Evolutionary conservation across 2,797 vertebrate genomes (phyloP), one percentile per base, ranked within the genome.

Genomic region (Pangasius krempfi): DNA sequence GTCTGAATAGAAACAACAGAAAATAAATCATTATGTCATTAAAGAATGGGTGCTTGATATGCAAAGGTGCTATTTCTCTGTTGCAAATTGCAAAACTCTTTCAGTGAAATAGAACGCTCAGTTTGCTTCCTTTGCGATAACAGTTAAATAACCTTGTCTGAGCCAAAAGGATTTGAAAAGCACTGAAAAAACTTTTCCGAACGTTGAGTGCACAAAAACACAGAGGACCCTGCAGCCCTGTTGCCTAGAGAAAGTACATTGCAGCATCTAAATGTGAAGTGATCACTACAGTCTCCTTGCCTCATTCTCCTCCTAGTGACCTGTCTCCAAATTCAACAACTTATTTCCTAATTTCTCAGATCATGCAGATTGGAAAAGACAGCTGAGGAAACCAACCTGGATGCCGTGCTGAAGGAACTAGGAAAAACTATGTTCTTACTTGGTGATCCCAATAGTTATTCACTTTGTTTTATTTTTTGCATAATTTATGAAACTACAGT

Each of bases 221-320:
- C 73, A 50, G 44, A 76, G 10, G 50, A n/a, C 73, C 73, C 18
- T 82, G 58, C 80, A 62, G 80, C 40, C 58, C 79, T 81, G 20
- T 27, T 60, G 56, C 60, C 54, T 58, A 62, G 54, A 40, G 79
- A 40, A 60, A 44, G 25, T 44, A 47, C 25, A n/a, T 0, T 64
- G 18, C 52, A 50, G 3, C 37, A 64, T 64, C 14, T 47, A 83
- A 90, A 91, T 75, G 18, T 52, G 66, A 86, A 60, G 54, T 64
- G 54, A 89, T 86, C 14, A 25, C 40, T 60, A 80, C 76, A 89
- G 50, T 89, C 76, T 81, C 60, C 40, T 86, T 75, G 56, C 33
- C 22, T 60, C n/a, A 0, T 60, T 50, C 54, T 25, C 56, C 37
- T 87, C 72, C 70, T 84, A 10, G 33, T 13, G 54, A 72, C 70